These are phyloP conservation scores for Drosophila yooni DNA, from an alignment of 2,888 invertebrate genomes.

Conservation along the genomic window DNA sequence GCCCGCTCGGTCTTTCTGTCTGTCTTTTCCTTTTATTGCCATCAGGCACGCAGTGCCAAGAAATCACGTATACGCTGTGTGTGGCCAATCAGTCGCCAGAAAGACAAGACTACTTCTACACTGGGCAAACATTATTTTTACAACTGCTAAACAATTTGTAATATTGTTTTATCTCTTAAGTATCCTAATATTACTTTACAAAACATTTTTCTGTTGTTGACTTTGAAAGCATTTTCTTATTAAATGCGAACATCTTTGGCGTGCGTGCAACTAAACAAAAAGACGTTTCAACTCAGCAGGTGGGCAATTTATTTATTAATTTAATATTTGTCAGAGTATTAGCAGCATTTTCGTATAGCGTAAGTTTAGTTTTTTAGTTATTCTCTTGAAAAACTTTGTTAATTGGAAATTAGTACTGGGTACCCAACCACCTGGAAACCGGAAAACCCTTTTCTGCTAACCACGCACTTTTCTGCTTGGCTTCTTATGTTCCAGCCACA, in stretches of 20 bases:
- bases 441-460: background rate
- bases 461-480: background rate
- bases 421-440: background rate
- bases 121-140: background rate
- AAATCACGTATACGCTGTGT: slow-evolving; percentile 75
- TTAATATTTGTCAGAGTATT: no score
- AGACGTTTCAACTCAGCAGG: background rate
- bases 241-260: no score
- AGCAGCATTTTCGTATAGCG: background rate
- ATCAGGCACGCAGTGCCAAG: slow-evolving; percentile 65
- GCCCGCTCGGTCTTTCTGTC: slow-evolving; percentile 1
- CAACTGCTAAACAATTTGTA: background rate
- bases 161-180: background rate
- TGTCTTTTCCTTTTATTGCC: slow-evolving; percentile 50
- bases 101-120: slow-evolving; percentile 10
- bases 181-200: background rate
- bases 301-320: background rate
- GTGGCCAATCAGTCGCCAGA: slow-evolving; percentile 59
- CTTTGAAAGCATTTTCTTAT: no score
- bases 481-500: background rate
- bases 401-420: background rate
- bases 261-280: no score
- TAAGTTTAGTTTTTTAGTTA: background rate
- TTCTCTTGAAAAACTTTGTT: background rate
- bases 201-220: background rate